Evolutionary conservation across 2,888 invertebrate species (phyloP), one percentile per base, ranked within the genome.

Genomic region (Micropterix aruncella): DNA sequence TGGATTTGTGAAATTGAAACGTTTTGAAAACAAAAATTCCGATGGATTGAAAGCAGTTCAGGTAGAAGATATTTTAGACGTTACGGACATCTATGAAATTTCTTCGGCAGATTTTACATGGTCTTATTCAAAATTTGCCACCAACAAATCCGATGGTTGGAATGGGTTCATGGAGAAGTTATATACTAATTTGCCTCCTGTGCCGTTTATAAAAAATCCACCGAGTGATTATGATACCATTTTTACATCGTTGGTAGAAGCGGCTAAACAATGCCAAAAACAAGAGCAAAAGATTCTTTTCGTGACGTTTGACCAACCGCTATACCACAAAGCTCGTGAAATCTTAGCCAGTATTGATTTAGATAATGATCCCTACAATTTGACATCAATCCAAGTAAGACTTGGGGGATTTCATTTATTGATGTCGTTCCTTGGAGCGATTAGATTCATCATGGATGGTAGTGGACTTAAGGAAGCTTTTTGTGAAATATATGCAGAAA

Each of bases 401-500:
- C 47, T 57, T 27, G 55, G 56, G 2, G 53, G 53, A 7, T 57
- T 57, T 48, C 55, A 55, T 43, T 37, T 50, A 14, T 39, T 56
- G 15, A 55, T 57, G 54, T 55, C 52, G 9, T 62, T 55, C 45
- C 43, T 60, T 39, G 56, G 57, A 43, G 36, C n/a, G n/a, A 51
- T 61, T 39, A 60, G 60, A 17, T 47, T 52, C 42, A 50, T 60
- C 18, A 62, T 62, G 60, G 48, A 48, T 14, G 60, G 60, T 52
- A 60, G 48, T 51, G 55, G 54, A 7, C 41, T 55, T 3, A 51
- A 50, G 27, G 55, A 55, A 46, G 45, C 44, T n/a, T 40, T 52
- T 2, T 43, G 12, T 43, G 37, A 37, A 15, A 14, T 43, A 19
- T 12, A 27, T 43, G 15, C 51, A 36, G 18, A 47, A 37, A 53